Conservation (phyloP, 2,888 invertebrate genomes). For the Synanthedon vespiformis region DNA sequence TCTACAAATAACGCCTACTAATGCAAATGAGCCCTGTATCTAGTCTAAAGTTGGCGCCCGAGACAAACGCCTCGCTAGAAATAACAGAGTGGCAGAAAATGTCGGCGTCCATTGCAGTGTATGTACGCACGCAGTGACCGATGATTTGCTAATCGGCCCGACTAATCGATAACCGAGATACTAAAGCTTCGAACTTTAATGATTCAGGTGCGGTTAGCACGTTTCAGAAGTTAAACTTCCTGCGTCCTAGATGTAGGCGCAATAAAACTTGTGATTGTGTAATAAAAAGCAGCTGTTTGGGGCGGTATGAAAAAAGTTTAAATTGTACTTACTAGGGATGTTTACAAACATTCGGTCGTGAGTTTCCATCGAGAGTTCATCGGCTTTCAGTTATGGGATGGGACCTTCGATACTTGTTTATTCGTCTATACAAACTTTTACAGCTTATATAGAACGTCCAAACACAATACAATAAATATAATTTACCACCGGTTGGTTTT, state of each 20-base stretch:
- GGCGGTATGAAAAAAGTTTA: constrained; percentile 34
- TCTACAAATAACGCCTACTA: constrained; percentile 48
- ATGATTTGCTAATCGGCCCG: constrained; percentile 9
- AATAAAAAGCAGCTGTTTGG: constrained; percentile 49
- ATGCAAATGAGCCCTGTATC: constrained; percentile 54
- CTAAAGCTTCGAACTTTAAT: too few relatives aligned
- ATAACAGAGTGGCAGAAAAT: constrained; percentile 49
- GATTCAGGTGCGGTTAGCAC: too few relatives aligned
- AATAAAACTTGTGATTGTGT: constrained; percentile 42
- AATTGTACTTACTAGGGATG: constrained; percentile 33
- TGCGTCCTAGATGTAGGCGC: constrained; percentile 12
- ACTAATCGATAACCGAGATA: too few relatives aligned
- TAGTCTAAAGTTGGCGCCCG: constrained; percentile 57
- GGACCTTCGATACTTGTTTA: constrained; percentile 22
- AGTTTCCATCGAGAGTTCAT: constrained; percentile 21
- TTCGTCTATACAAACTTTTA: too few relatives aligned
- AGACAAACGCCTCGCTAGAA: constrained; percentile 34
- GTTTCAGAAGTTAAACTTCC: neutral
- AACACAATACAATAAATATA: too few relatives aligned
- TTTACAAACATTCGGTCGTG: constrained; percentile 47
- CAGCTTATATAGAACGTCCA: too few relatives aligned
- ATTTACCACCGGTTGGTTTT: too few relatives aligned
- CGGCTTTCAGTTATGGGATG: constrained; percentile 22
- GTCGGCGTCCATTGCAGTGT: constrained; percentile 43
- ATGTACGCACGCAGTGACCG: constrained; percentile 27